Evolutionary conservation across 1,140 invertebrate species (phyloP).

Genomic region (Sinonovacula constricta): DNA sequence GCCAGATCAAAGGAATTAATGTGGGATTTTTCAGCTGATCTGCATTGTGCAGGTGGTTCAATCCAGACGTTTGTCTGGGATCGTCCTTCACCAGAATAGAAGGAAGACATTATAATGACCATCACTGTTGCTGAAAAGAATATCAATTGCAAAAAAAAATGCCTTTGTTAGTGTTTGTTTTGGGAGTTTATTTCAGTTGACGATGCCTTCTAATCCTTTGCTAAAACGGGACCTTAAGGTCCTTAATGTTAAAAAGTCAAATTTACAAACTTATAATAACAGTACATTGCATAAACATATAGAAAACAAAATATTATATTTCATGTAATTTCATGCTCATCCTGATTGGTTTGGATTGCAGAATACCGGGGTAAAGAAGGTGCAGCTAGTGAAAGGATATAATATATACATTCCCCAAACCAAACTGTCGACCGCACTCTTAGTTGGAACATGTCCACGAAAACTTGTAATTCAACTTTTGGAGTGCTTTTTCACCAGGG

Average conservation of each 20-base stretch:
- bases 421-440: constrained; percentile 15
- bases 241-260: background rate
- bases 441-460: constrained; percentile 17
- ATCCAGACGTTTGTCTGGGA: too few species aligned
- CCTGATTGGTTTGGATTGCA: constrained; percentile 25
- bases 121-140: too few species aligned
- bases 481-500: constrained; percentile 14
- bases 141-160: too few species aligned
- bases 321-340: constrained; percentile 21
- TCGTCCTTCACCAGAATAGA: too few species aligned
- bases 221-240: background rate
- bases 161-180: background rate
- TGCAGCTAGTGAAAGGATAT: constrained; percentile 15
- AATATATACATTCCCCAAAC: constrained; percentile 18
- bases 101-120: too few species aligned
- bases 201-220: background rate
- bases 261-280: background rate
- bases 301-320: constrained; percentile 5
- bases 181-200: background rate
- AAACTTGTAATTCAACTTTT: too few species aligned
- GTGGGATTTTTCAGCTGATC: too few species aligned
- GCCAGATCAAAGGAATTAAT: too few species aligned
- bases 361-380: constrained; percentile 11
- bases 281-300: constrained; percentile 1
- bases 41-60: too few species aligned